Conservation (phyloP, 2,888 invertebrate genomes). For the Drosophila hamatofila region DNA sequence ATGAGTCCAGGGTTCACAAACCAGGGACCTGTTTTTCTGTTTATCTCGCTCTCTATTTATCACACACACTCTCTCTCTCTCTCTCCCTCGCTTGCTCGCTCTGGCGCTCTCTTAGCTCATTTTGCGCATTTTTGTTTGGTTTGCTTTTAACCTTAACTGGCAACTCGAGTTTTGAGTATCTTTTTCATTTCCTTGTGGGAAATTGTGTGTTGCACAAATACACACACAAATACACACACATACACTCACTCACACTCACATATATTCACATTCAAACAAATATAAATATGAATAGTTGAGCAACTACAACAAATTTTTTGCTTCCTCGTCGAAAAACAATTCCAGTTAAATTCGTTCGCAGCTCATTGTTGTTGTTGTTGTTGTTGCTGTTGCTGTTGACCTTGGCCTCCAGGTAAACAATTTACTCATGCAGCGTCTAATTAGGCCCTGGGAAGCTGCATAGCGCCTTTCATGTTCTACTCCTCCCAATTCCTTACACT, state of each 20-base stretch:
- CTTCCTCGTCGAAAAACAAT: constrained; percentile 50
- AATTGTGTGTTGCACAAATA: constrained; percentile 53
- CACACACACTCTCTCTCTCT: constrained; percentile 1
- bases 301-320: constrained; percentile 26
- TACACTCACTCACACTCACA: neutral
- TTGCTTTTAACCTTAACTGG: constrained; percentile 57
- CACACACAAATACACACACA: constrained; percentile 13
- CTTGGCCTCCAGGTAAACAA: constrained; percentile 73
- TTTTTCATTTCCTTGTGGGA: constrained; percentile 73
- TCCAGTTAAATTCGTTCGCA: constrained; percentile 73
- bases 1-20: constrained; percentile 18
- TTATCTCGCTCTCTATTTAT: constrained; percentile 18
- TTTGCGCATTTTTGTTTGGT: constrained; percentile 66
- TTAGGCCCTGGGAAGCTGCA: constrained; percentile 55
- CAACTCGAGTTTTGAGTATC: constrained; percentile 41
- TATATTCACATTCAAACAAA: constrained; percentile 11
- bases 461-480: constrained; percentile 57
- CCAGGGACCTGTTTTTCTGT: constrained; percentile 68
- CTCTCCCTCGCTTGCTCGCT: neutral
- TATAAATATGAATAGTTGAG: constrained; percentile 36
- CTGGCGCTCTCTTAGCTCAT: constrained; percentile 59
- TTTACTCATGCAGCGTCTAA: constrained; percentile 67
- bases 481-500: constrained; percentile 11
- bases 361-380: constrained; percentile 55
- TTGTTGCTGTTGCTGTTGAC: constrained; percentile 40